Percentiles rank a stretch among this genome's conserved stretches.
Evolutionary conservation across 1,140 invertebrate genomes (phyloP).

Genomic region (Trypoxylus dichotomus): DNA sequence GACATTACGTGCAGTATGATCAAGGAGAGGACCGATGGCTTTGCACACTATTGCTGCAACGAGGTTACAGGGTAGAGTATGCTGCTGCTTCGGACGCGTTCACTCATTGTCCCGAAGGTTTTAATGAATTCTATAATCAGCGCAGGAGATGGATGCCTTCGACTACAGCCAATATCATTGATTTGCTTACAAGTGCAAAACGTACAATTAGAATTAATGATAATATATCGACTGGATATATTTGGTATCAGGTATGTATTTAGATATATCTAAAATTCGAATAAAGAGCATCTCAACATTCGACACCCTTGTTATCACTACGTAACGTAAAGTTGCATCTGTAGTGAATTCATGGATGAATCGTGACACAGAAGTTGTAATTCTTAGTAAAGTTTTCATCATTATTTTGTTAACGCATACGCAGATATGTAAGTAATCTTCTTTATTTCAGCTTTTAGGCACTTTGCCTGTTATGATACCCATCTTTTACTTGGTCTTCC

Average conservation of each 20-base stretch:
- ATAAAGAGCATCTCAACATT: too few relatives aligned
- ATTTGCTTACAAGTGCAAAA: constrained; percentile 73
- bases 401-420: too few relatives aligned
- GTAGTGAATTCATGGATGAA: too few relatives aligned
- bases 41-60: constrained; percentile 81
- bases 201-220: constrained; percentile 79
- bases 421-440: too few relatives aligned
- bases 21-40: constrained; percentile 89
- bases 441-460: too few relatives aligned
- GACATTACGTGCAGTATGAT: constrained; percentile 92
- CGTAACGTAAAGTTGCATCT: too few relatives aligned
- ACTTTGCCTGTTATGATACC: too few relatives aligned
- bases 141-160: constrained; percentile 87
- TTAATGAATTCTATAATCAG: constrained; percentile 88
- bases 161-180: constrained; percentile 86
- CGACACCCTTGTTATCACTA: too few relatives aligned
- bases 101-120: constrained; percentile 86
- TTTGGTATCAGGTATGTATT: constrained; percentile 49
- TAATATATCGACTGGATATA: constrained; percentile 82
- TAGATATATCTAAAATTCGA: too few relatives aligned
- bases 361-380: too few relatives aligned
- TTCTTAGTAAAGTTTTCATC: too few relatives aligned
- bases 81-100: constrained; percentile 91
- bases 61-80: constrained; percentile 88
- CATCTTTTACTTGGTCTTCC: too few relatives aligned